Conservation (phyloP, 2,797 vertebrate genomes). For the Tangara arthus region DNA sequence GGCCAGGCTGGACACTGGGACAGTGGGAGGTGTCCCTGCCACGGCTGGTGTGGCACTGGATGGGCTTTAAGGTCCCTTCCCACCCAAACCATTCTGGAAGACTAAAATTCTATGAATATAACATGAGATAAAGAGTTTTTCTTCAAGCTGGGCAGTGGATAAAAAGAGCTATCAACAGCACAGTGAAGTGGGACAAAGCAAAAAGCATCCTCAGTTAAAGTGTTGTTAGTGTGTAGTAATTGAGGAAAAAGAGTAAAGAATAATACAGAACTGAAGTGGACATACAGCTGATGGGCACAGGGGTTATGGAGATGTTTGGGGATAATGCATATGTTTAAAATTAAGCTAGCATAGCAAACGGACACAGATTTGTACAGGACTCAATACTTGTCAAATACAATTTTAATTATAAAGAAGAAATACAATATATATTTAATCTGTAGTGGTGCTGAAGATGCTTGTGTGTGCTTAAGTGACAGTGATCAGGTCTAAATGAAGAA, state of each 20-base stretch:
- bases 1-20: accelerated
- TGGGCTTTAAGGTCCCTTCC: background rate
- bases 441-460: background rate
- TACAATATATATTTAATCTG: background rate
- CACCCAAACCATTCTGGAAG: background rate
- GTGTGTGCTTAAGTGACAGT: background rate
- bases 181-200: background rate
- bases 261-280: background rate
- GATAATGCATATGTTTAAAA: background rate
- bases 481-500: background rate
- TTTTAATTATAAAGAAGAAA: background rate
- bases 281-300: background rate
- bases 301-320: background rate
- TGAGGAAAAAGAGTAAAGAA: background rate
- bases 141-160: background rate
- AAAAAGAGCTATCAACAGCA: background rate
- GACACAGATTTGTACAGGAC: background rate
- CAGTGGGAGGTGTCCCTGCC: accelerated
- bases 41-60: accelerated
- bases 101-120: background rate
- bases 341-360: background rate
- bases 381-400: background rate
- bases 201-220: background rate
- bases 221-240: background rate
- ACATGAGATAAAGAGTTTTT: accelerated